phyloP scores from a whole-genome alignment of 2,888 invertebrate species.

The Anticlea derivata region DNA sequence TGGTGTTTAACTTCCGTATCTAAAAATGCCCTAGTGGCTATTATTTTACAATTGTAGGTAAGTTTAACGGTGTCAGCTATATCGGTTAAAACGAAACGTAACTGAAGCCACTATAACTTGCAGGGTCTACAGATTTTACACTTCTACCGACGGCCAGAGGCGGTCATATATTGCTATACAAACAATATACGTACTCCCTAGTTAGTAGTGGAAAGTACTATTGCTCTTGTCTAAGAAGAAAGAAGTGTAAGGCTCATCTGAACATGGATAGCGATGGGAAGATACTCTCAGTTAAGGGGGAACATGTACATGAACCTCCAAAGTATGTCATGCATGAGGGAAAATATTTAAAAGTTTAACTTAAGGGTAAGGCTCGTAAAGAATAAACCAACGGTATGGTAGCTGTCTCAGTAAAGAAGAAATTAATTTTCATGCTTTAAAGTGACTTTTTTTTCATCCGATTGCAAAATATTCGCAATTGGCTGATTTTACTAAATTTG shows the following conservation, averaged over 20 bases:
- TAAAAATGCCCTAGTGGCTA: too few species aligned
- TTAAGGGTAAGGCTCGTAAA: not conserved
- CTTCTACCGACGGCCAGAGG: conserved; percentile 25
- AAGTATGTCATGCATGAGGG: not conserved
- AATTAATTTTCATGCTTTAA: too few species aligned
- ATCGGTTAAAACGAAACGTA: not conserved
- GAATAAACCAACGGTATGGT: too few species aligned
- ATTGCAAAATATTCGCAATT: too few species aligned
- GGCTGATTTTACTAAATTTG: too few species aligned
- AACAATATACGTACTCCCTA: conserved; percentile 27
- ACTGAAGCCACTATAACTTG: conserved; percentile 4
- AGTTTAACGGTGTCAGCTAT: too few species aligned
- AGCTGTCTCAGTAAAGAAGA: too few species aligned
- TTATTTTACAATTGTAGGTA: too few species aligned
- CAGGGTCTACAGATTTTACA: conserved; percentile 15
- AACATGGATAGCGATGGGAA: conserved; percentile 32
- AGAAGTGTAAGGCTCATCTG: conserved; percentile 28
- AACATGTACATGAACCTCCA: conserved; percentile 19
- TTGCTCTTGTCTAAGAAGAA: conserved; percentile 24
- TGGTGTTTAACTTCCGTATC: too few species aligned
- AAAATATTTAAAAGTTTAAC: not conserved
- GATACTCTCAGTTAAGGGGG: conserved; percentile 26
- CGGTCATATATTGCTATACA: conserved; percentile 20
- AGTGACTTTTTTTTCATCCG: too few species aligned
- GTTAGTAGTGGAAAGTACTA: conserved; percentile 6